phyloP scores from a whole-genome alignment of 2,113 vertebrate genomes.

The Condylura cristata region DNA sequence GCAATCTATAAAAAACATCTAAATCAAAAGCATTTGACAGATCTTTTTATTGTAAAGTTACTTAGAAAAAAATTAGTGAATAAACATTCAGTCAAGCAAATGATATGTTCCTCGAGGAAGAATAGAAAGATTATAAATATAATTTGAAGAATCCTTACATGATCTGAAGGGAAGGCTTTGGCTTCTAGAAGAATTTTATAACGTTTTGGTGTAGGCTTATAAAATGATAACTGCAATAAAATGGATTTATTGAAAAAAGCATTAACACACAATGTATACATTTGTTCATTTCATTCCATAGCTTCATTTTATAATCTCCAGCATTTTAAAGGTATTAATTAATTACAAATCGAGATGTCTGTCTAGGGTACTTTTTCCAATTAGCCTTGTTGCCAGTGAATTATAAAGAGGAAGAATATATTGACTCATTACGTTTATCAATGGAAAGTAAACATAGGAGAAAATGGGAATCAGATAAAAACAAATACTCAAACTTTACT shows the following conservation, averaged over 20 bases:
- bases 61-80: constrained; percentile 78
- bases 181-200: constrained; percentile 96
- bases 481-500: constrained; percentile 16
- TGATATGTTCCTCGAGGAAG: constrained; percentile 68
- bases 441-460: neutral
- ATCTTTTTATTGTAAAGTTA: constrained; percentile 80
- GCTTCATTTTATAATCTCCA: constrained; percentile 39
- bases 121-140: constrained; percentile 82
- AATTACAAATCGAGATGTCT: constrained; percentile 46
- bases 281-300: constrained; percentile 54
- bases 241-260: constrained; percentile 61
- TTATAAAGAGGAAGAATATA: constrained; percentile 11
- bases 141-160: constrained; percentile 89
- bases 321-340: constrained; percentile 48
- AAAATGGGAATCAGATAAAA: constrained; percentile 46
- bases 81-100: constrained; percentile 82
- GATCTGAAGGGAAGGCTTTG: constrained; percentile 97
- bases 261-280: constrained; percentile 68
- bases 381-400: constrained; percentile 37
- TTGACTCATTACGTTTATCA: constrained; percentile 43
- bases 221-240: constrained; percentile 93
- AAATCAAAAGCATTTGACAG: constrained; percentile 83
- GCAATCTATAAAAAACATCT: constrained; percentile 80
- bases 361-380: constrained; percentile 1
- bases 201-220: constrained; percentile 92